phyloP scores from a whole-genome alignment of 1,140 invertebrate genomes.

The Euwallacea fornicatus region DNA sequence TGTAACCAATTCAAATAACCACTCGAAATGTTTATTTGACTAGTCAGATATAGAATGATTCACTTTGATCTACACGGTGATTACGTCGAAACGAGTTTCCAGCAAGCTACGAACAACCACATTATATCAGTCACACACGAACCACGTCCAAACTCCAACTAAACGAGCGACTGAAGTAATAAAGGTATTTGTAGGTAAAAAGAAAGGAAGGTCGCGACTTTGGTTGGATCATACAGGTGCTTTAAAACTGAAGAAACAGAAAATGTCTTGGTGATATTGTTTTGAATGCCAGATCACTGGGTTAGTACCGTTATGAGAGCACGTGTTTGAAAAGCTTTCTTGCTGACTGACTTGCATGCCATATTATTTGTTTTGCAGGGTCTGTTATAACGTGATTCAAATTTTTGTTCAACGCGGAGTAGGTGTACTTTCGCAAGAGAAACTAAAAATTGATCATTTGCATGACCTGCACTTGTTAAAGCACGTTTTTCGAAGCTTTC shows the following conservation, averaged over 20 bases:
- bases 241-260: conserved; percentile 5
- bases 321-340: conserved; percentile 5
- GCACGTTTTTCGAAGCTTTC: neutral
- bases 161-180: conserved; percentile 2
- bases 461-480: neutral
- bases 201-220: conserved; percentile 21
- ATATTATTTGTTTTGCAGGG: neutral
- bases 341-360: neutral
- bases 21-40: conserved; percentile 5
- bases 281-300: neutral
- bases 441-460: conserved; percentile 1
- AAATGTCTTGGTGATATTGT: conserved; percentile 1
- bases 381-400: neutral
- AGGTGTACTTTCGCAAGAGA: neutral
- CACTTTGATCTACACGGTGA: conserved; percentile 2
- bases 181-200: conserved; percentile 25
- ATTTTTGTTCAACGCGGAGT: neutral
- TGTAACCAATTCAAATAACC: conserved; percentile 1
- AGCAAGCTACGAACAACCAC: neutral
- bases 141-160: neutral
- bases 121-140: neutral
- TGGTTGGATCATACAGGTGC: conserved; percentile 6
- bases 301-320: conserved; percentile 7
- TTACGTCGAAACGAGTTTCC: conserved; percentile 5
- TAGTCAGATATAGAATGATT: conserved; percentile 14